These are phyloP conservation scores for Aplysina aerophoba DNA, from an alignment of 37 sponge, comb jelly and placozoan species.

Conservation along the genomic window DNA sequence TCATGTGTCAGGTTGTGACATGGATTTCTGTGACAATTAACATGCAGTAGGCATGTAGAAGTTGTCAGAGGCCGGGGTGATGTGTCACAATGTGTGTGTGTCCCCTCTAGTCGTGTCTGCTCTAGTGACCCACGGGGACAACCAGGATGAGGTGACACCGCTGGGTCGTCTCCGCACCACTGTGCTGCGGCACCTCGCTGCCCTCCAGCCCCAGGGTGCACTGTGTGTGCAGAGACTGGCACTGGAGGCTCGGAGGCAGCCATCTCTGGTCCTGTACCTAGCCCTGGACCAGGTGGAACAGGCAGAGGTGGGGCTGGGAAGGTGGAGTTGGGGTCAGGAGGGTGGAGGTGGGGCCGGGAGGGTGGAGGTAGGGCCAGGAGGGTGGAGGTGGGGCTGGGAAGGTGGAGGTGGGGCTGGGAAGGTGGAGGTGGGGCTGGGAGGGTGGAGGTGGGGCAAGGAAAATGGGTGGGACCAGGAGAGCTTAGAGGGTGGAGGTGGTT, in stretches of 20 bases:
- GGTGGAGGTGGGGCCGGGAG: not conserved
- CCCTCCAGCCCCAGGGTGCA: slow-evolving; percentile 50
- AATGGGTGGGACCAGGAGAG: not conserved
- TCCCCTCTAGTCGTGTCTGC: slow-evolving; percentile 52
- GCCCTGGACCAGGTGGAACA: slow-evolving; percentile 58
- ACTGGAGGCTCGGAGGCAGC: slow-evolving; percentile 54
- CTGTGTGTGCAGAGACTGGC: slow-evolving; percentile 60
- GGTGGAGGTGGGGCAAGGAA: not conserved
- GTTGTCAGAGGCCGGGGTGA: not conserved
- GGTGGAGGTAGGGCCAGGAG: not conserved
- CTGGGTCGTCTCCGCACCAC: slow-evolving; percentile 55
- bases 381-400: not conserved
- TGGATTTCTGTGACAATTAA: too few relatives aligned
- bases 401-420: not conserved
- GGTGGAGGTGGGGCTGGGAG: slow-evolving; percentile 21
- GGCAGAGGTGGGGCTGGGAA: not conserved
- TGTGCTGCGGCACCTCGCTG: slow-evolving; percentile 43
- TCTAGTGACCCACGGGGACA: slow-evolving; percentile 66
- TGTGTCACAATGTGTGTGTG: not conserved
- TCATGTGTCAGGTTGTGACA: too few relatives aligned
- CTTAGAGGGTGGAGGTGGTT: not conserved
- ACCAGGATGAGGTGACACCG: slow-evolving; percentile 69
- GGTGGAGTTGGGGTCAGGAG: not conserved
- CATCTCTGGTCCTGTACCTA: slow-evolving; percentile 60
- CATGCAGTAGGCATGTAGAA: too few relatives aligned